phyloP scores from a whole-genome alignment of 2,797 vertebrate species.

The Ataeniobius toweri region DNA sequence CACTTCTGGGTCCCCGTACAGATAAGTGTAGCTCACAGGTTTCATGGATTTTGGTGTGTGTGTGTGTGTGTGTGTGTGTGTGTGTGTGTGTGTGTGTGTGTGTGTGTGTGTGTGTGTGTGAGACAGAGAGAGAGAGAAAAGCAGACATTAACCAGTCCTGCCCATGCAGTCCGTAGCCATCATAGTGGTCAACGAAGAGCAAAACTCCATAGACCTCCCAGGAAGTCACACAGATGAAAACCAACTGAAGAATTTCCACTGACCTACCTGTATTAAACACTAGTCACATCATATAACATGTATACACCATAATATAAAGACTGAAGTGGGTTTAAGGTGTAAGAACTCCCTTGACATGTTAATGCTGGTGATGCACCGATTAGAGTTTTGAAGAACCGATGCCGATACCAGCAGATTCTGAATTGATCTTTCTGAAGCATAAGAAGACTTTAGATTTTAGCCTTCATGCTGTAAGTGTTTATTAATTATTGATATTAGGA shows the following conservation, averaged over 20 bases:
- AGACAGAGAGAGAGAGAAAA: conserved; percentile 5
- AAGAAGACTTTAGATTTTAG: too few species aligned
- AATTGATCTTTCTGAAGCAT: too few species aligned
- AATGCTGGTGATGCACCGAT: background rate
- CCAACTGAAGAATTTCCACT: conserved; percentile 1
- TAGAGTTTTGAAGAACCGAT: too few species aligned
- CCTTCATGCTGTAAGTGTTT: too few species aligned
- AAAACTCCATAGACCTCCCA: conserved; percentile 61
- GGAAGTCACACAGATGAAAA: conserved; percentile 33
- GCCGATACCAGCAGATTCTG: too few species aligned
- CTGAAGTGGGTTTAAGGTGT: background rate
- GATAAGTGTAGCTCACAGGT: conserved; percentile 35
- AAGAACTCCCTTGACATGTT: background rate
- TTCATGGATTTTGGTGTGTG: conserved; percentile 17
- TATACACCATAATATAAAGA: background rate
- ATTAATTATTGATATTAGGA: too few species aligned
- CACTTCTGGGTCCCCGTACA: conserved; percentile 4
- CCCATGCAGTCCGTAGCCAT: conserved; percentile 51
- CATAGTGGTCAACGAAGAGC: conserved; percentile 64
- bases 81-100: background rate
- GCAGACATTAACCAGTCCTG: conserved; percentile 62
- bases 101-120: conserved; percentile 23
- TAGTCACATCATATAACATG: background rate
- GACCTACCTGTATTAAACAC: conserved; percentile 20
- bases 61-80: too few species aligned